Percentiles rank a stretch among this genome's conserved stretches.
These are phyloP conservation scores for Drosophila ambigua DNA, from an alignment of 1,140 invertebrate species.

Conservation along the genomic window DNA sequence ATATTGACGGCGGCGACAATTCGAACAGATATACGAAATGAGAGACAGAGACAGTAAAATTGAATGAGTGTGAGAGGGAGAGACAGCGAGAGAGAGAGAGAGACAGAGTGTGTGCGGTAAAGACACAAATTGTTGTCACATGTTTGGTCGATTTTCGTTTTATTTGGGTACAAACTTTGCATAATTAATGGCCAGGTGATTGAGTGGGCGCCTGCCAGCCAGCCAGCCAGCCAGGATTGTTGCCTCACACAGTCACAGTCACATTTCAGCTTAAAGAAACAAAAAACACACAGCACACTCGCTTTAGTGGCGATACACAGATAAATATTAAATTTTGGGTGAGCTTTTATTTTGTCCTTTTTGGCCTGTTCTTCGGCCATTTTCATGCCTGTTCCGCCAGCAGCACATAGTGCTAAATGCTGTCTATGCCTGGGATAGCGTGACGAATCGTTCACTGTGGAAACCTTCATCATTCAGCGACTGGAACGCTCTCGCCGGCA, in stretches of 20 bases:
- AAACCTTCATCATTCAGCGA: slow-evolving; percentile 16
- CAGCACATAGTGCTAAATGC: slow-evolving; percentile 36
- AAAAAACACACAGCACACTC: background rate
- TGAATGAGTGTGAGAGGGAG: background rate
- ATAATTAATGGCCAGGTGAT: slow-evolving; percentile 64
- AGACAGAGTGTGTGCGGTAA: background rate
- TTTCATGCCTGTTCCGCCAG: background rate
- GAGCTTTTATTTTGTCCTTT: too few species aligned
- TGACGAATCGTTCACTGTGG: slow-evolving; percentile 38
- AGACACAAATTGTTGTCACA: slow-evolving; percentile 65
- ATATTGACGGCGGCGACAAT: slow-evolving; percentile 64
- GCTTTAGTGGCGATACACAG: too few species aligned
- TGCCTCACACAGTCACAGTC: too few species aligned
- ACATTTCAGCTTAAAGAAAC: slow-evolving; percentile 12
- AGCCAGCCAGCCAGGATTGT: slow-evolving; percentile 5
- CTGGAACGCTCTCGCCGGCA: background rate
- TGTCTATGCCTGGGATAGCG: slow-evolving; percentile 40
- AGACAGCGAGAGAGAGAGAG: background rate
- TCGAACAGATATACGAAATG: slow-evolving; percentile 19
- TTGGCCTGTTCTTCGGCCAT: background rate
- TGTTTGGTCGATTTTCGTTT: slow-evolving; percentile 64
- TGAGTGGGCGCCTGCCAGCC: slow-evolving; percentile 19
- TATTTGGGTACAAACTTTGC: slow-evolving; percentile 65
- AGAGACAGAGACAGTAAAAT: background rate
- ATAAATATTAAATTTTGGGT: too few species aligned